Evolutionary conservation across 2,113 vertebrate genomes (phyloP), one percentile per base, ranked within the genome.

Genomic region (Eptesicus fuscus): DNA sequence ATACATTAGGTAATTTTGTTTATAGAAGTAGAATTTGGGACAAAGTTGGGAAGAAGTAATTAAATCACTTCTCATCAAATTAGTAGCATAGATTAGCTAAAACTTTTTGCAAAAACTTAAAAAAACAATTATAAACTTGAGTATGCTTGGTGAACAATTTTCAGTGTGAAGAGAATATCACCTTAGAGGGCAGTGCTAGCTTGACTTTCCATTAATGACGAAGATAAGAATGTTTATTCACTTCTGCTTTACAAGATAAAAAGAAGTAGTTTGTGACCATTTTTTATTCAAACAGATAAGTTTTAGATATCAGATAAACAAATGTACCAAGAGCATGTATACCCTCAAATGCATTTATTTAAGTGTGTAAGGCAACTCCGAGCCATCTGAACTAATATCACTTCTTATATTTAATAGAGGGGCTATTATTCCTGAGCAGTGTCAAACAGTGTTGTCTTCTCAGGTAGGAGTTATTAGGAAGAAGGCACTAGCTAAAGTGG

Each of bases 221-320:
- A 82, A 91, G 91, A 90, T 92, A 82, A 85, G 56, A 79, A 12
- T 87, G 93, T 95, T 96, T 95, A 85, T 84, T 90, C 88, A 88
- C 47, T 90, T 69, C 22, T 20, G 59, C 37, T 42, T 76, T 92
- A 74, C 8, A 70, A 88, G 94, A 96, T 95, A 91, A 96, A 93
- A 96, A 88, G 77, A 83, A 96, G 49, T 42, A 67, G 30, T 96
- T 84, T 78, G 82, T 84, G 37, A 83, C 69, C 63, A 49, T 90
- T 96, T 94, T 70, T 56, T 85, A 90, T 93, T 88, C 93, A 95
- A 96, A 95, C 61, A 93, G 84, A 82, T 85, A 69, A 32, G 32
- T 82, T 63, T 95, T 90, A 85, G 88, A 51, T 95, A 35, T 51
- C 91, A 92, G 37, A 70, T 82, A 93, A 96, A 95, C 88, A 82